Evolutionary conservation across 2,797 vertebrate species (phyloP).

Genomic region (Bradypus variegatus): DNA sequence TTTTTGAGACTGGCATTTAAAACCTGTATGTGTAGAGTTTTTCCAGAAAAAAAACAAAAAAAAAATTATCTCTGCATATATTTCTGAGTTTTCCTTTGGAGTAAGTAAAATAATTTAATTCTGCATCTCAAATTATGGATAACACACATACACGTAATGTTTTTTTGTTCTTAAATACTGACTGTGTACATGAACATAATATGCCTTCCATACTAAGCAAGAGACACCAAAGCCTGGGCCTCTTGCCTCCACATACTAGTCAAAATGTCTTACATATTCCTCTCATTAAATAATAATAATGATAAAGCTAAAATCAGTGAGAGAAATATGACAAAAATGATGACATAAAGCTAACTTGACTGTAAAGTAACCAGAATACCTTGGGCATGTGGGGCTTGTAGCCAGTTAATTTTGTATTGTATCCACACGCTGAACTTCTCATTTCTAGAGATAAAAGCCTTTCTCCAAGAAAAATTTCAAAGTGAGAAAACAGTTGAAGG

Average conservation of each 20-base stretch:
- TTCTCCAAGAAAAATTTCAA: slow-evolving; percentile 18
- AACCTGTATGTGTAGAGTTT: neutral
- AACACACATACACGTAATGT: neutral
- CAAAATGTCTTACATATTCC: neutral
- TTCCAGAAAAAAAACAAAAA: neutral
- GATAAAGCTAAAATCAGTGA: neutral
- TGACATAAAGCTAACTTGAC: neutral
- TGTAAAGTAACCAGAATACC: neutral
- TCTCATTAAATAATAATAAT: slow-evolving; percentile 6
- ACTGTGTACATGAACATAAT: neutral
- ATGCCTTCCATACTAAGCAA: neutral
- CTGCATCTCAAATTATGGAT: neutral
- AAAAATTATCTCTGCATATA: neutral
- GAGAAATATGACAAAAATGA: slow-evolving; percentile 20
- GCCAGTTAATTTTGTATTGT: neutral
- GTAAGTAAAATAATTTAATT: slow-evolving; percentile 6
- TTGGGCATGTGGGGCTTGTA: neutral
- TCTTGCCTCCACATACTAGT: neutral
- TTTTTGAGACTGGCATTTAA: slow-evolving; percentile 4
- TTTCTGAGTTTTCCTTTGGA: slow-evolving; percentile 1
- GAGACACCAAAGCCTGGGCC: neutral
- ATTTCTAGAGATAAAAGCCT: slow-evolving; percentile 20
- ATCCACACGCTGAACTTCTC: neutral
- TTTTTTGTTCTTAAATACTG: neutral
- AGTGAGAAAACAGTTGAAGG: slow-evolving; percentile 9